Percentiles rank a stretch among this genome's conserved stretches.
Evolutionary conservation across 2,113 vertebrate species (phyloP).

Genomic region (Clarias macrocephalus): DNA sequence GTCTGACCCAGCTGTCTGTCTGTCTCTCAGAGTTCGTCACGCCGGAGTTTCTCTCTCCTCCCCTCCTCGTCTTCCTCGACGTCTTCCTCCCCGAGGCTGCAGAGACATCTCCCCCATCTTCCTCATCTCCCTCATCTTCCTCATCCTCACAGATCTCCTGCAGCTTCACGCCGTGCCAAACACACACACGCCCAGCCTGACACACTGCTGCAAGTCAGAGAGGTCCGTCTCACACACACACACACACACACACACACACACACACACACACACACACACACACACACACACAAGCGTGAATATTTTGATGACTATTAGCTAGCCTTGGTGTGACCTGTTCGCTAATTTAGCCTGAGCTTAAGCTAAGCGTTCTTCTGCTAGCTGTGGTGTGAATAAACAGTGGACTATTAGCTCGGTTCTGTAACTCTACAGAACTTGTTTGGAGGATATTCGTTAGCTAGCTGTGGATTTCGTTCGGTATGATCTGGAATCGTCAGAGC

Average conservation of each 20-base stretch:
- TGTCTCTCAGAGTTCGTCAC: constrained; percentile 11
- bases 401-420: not conserved
- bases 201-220: constrained; percentile 60
- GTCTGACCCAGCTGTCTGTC: not conserved
- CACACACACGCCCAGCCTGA: constrained; percentile 40
- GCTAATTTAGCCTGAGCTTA: not conserved
- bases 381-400: not conserved
- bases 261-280: not conserved
- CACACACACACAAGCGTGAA: not conserved
- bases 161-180: constrained; percentile 31
- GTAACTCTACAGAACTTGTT: not conserved
- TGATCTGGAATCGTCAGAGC: too few relatives aligned
- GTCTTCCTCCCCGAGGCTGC: constrained; percentile 42
- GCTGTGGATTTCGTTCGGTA: too few relatives aligned
- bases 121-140: constrained; percentile 32
- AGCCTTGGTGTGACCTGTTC: not conserved
- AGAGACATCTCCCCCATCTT: constrained; percentile 31
- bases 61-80: constrained; percentile 37
- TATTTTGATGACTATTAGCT: not conserved
- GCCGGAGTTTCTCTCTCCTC: constrained; percentile 39
- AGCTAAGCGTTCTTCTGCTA: not conserved
- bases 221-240: constrained; percentile 59
- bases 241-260: constrained; percentile 8
- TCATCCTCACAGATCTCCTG: constrained; percentile 38
- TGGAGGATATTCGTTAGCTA: too few relatives aligned